A percentile compares a stretch with the other conserved stretches of the same genome.
phyloP scores from a whole-genome alignment of 2,888 invertebrate genomes.

The Brachynemurus nebulosus region DNA sequence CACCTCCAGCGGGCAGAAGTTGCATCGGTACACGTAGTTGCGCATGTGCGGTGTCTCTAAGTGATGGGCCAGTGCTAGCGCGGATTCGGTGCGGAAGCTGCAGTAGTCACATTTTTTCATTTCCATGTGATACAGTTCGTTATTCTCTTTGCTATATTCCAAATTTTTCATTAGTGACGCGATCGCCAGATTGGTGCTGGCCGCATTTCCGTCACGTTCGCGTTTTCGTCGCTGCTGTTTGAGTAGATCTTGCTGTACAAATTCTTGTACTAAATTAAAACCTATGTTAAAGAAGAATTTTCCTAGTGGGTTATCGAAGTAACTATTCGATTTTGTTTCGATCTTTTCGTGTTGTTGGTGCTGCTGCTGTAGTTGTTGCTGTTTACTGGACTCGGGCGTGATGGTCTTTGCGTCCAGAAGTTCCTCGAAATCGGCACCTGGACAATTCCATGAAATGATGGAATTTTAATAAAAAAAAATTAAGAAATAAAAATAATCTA shows the following conservation, averaged over 20 bases:
- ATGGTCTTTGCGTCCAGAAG: slow-evolving; percentile 24
- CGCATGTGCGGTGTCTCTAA: slow-evolving; percentile 85
- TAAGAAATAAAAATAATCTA: too few species aligned
- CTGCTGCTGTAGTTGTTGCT: slow-evolving; percentile 26
- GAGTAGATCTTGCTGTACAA: slow-evolving; percentile 83
- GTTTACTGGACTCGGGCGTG: slow-evolving; percentile 46
- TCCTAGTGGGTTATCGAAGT: slow-evolving; percentile 76
- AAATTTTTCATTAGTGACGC: slow-evolving; percentile 71
- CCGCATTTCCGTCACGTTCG: slow-evolving; percentile 52
- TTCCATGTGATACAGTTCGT: slow-evolving; percentile 59
- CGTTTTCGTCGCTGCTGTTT: slow-evolving; percentile 76
- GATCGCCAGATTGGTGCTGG: slow-evolving; percentile 63
- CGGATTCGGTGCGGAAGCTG: slow-evolving; percentile 78
- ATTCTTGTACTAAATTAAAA: slow-evolving; percentile 79
- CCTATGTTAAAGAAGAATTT: slow-evolving; percentile 88
- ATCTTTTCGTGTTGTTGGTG: slow-evolving; percentile 20
- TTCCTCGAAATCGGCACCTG: slow-evolving; percentile 26
- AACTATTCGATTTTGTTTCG: slow-evolving; percentile 29
- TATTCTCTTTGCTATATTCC: slow-evolving; percentile 74
- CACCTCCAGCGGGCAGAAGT: slow-evolving; percentile 47
- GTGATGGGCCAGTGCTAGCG: slow-evolving; percentile 71
- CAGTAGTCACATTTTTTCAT: slow-evolving; percentile 79
- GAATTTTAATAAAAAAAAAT: too few species aligned
- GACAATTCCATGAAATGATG: too few species aligned
- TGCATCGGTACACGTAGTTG: slow-evolving; percentile 69